Evolutionary conservation across 2,888 invertebrate genomes (phyloP).

Genomic region (Andrena praecox): DNA sequence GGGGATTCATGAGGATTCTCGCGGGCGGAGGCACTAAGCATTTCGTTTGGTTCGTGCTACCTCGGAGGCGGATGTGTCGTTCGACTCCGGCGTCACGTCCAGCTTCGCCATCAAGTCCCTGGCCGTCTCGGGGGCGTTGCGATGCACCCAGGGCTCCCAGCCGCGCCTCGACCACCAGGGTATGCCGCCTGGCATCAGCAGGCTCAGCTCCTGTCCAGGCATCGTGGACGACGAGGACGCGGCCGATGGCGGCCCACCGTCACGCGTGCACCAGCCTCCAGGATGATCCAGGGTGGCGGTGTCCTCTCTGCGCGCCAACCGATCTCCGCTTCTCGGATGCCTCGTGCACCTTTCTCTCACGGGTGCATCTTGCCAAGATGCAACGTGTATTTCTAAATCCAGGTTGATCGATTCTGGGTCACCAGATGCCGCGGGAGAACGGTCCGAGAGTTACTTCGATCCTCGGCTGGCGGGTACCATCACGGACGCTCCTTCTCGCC

Average conservation of each 20-base stretch:
- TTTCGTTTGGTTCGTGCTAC: constrained; percentile 69
- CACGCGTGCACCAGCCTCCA: constrained; percentile 55
- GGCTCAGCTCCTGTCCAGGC: constrained; percentile 54
- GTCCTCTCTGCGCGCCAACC: neutral
- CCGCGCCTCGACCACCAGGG: constrained; percentile 74
- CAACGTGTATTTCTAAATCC: constrained; percentile 73
- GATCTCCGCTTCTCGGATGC: constrained; percentile 19
- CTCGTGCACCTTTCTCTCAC: constrained; percentile 33
- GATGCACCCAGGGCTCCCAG: constrained; percentile 78
- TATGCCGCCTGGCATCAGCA: constrained; percentile 57
- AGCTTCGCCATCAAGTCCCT: constrained; percentile 70
- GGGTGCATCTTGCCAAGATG: constrained; percentile 69
- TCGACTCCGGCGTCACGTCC: constrained; percentile 80
- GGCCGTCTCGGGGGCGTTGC: constrained; percentile 49
- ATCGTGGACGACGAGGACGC: constrained; percentile 68
- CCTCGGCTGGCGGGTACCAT: neutral
- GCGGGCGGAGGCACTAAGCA: neutral
- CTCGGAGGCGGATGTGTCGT: constrained; percentile 76
- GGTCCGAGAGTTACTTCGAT: constrained; percentile 9
- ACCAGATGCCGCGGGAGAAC: constrained; percentile 16
- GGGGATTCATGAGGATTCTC: constrained; percentile 1
- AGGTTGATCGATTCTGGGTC: constrained; percentile 70
- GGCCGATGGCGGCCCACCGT: constrained; percentile 59
- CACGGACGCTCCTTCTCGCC: neutral
- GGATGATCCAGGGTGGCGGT: constrained; percentile 65